phyloP scores from a whole-genome alignment of 2,888 invertebrate species.

The Pollenia labialis region DNA sequence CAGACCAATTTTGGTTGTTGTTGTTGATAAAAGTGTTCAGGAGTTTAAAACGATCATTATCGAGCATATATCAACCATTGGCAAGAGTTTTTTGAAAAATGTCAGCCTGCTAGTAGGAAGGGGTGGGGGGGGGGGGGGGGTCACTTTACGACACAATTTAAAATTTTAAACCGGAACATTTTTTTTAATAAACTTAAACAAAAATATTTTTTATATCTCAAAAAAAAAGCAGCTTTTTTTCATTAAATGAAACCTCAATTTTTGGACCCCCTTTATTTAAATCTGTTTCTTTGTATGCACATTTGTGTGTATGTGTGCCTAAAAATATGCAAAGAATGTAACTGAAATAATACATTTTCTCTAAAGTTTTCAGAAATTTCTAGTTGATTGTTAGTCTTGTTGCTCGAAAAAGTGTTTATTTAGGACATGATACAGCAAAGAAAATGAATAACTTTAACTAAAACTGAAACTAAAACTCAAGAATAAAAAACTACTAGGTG shows the following conservation, averaged over 20 bases:
- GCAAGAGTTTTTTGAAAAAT: too few species aligned
- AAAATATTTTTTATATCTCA: too few species aligned
- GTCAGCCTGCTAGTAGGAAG: too few species aligned
- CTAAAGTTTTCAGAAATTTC: conserved; percentile 25
- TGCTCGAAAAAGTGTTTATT: conserved; percentile 65
- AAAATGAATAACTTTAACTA: conserved; percentile 42
- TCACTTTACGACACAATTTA: too few species aligned
- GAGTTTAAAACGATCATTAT: background rate
- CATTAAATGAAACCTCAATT: too few species aligned
- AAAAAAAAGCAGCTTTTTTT: too few species aligned
- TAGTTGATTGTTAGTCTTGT: conserved; percentile 9
- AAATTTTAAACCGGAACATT: too few species aligned
- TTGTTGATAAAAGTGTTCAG: conserved; percentile 6
- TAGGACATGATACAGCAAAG: conserved; percentile 57
- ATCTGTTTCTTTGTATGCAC: background rate
- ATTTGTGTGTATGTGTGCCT: background rate
- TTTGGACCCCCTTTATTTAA: too few species aligned
- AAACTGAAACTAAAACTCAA: conserved; percentile 44
- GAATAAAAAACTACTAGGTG: background rate
- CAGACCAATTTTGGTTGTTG: background rate
- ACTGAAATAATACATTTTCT: conserved; percentile 53
- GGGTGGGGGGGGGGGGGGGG: too few species aligned
- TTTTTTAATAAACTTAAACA: too few species aligned
- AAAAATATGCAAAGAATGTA: conserved; percentile 64
- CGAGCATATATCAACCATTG: too few species aligned